Base-by-base conservation (phyloP, 2,797 vertebrate species). In the Tenualosa thibaudeaui region DNA sequence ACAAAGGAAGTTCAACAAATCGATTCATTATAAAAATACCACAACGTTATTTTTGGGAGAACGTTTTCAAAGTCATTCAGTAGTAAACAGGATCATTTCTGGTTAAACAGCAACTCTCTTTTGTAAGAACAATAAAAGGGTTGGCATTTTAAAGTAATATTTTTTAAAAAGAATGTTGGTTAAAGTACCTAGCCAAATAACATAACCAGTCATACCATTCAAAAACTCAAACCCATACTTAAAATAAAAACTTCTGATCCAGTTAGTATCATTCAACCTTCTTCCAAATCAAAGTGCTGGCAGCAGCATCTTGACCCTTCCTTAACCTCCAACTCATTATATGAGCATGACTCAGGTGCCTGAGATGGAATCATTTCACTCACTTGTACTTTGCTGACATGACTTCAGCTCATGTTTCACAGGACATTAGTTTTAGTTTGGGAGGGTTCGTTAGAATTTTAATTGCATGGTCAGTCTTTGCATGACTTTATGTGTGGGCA, bases 121-220 rank as follows among this genome's bases (percentile, higher is more conserved):
- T 75, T 75, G 37, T 71, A 15, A 37, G 13, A 40, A 40, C 15
- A 75, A 75, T 40, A 31, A 75, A 37, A 15, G 37, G 31, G 12
- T 40, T 13, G 5, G 1, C 13, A 24, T 71, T 71, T 71, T 37
- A 71, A 12, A 5, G 15, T 3, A 37, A 71, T 71, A 26, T 65
- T 62, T 71, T 71, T 71, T 12, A 37, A 86, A 56, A 54, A 84
- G 86, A 56, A 82, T 90, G 89, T 89, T 89, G 86, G 85, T 78
- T 87, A 40, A 83, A 85, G 62, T 15, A 71, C 10, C 0, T 17
- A 37, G 12, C 65, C 65, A 37, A 40, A 13, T 40, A 71, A 71
- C 65, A 71, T 9, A 22, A 22, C 54, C 54, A 58, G 40, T 75
- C 37, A 4, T 75, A 31, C 4, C 19, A 75, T 6, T 17, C 5